phyloP scores from a whole-genome alignment of 2,797 vertebrate genomes.

The Takifugu rubripes region DNA sequence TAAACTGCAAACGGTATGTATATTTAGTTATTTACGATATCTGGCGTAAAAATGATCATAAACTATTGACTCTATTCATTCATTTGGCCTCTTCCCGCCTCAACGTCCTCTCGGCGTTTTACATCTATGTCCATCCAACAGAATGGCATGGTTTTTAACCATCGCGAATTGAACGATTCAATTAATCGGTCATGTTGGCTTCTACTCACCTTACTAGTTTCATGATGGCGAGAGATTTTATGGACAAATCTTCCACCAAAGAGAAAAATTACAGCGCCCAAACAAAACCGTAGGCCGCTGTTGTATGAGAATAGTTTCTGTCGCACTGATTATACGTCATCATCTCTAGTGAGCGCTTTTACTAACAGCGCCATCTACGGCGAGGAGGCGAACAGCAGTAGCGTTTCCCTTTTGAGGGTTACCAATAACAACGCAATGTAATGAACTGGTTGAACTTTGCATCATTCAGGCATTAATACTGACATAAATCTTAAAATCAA shows the following conservation, averaged over 20 bases:
- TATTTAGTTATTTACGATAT: too few species aligned
- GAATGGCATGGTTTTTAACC: rapidly evolving
- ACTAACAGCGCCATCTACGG: conserved; percentile 15
- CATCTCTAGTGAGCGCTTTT: not conserved
- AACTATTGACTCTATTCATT: conserved; percentile 36
- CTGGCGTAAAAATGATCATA: too few species aligned
- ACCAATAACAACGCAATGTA: too few species aligned
- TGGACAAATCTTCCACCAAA: conserved; percentile 63
- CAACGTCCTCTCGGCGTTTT: not conserved
- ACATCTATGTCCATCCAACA: conserved; percentile 67
- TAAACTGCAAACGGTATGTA: too few species aligned
- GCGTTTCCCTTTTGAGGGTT: too few species aligned
- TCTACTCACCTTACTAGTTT: conserved; percentile 76
- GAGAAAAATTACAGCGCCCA: conserved; percentile 69
- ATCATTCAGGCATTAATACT: too few species aligned
- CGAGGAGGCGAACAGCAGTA: not conserved
- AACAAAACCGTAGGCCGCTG: conserved; percentile 56
- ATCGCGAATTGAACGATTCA: rapidly evolving
- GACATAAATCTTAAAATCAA: not conserved
- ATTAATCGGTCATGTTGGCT: rapidly evolving
- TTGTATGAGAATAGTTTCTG: conserved; percentile 39
- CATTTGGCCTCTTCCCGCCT: conserved; percentile 70
- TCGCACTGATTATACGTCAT: conserved; percentile 48
- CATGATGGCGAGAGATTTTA: conserved; percentile 66
- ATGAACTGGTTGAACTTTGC: too few species aligned